Evolutionary conservation across 2,888 invertebrate species (phyloP).

Genomic region (Xestia sexstrigata): DNA sequence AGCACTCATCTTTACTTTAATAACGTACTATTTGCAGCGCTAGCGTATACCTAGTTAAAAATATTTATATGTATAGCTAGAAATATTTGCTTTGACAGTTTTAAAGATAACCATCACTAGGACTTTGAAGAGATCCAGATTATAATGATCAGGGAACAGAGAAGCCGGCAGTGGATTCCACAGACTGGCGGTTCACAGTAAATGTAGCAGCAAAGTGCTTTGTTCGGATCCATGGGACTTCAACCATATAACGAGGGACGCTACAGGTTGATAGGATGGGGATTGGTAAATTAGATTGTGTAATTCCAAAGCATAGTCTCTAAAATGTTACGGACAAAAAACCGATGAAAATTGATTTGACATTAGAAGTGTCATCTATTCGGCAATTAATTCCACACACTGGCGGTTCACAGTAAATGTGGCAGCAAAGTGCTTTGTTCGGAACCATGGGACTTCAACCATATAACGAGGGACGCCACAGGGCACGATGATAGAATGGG

Average conservation of each 20-base stretch:
- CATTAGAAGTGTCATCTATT: no score
- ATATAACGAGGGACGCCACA: not conserved
- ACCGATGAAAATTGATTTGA: no score
- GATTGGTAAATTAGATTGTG: not conserved
- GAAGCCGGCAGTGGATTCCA: no score
- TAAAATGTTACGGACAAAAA: no score
- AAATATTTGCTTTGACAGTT: not conserved
- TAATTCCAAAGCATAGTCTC: no score
- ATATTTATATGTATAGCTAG: no score
- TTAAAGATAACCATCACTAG: not conserved
- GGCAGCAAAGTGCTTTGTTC: not conserved
- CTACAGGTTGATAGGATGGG: not conserved
- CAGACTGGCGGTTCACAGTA: not conserved
- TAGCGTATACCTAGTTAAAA: no score
- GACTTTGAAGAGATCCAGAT: no score
- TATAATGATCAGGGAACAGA: no score
- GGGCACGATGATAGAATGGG: not conserved
- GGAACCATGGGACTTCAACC: not conserved
- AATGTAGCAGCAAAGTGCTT: not conserved
- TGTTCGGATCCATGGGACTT: not conserved
- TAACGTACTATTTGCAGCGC: constrained; percentile 1
- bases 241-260: not conserved
- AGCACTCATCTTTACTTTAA: not conserved
- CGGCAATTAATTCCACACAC: not conserved
- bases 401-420: not conserved